Base-by-base conservation (phyloP, 1,140 invertebrate species). In the Schlechtendalia chinensis region DNA sequence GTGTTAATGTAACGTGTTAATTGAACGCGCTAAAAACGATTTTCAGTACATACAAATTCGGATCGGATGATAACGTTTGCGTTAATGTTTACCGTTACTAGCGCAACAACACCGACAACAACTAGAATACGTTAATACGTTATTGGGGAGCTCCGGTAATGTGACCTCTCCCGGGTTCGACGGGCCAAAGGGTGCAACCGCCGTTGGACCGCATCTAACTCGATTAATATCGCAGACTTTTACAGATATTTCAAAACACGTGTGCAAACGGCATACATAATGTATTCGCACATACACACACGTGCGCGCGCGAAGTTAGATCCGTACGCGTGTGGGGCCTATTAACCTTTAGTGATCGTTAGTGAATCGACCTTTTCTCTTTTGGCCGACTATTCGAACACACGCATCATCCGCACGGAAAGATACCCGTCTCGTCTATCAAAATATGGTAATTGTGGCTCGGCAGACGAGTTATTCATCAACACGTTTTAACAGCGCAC, bases 41-140 rank as follows among this genome's bases (percentile, higher is more conserved):
- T 63, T 63, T 10, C 27, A 0, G 6, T n/a, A 10, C 61, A 27
- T n/a, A 19, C 61, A 11, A 61, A 29, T 16, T 24, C 17, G 29
- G 17, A 63, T 32, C 17, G 27, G 61, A 19, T 32, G 32, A 63
- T 63, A 63, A 63, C 32, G 3, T n/a, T n/a, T n/a, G n/a, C n/a
- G n/a, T 17, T 32, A 32, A 63, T 2, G 61, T 19, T 63, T 11
- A 24, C 16, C 29, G 5, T 63, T 17, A 32, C 56, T 8, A 39
- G 56, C 0, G 22, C 11, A 59, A 17, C 17, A 39, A n/a, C n/a
- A 0, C 8, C 59, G n/a, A 10, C 3, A 61, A 63, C 61, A 63
- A 63, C 61, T 27, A 16, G 61, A 63, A 63, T 63, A 63, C 61
- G 29, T 63, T 63, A 29, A n/a, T n/a, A n/a, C n/a, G n/a, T n/a